Conservation (phyloP, 2,797 vertebrate genomes). For the Hydrophis major region DNA sequence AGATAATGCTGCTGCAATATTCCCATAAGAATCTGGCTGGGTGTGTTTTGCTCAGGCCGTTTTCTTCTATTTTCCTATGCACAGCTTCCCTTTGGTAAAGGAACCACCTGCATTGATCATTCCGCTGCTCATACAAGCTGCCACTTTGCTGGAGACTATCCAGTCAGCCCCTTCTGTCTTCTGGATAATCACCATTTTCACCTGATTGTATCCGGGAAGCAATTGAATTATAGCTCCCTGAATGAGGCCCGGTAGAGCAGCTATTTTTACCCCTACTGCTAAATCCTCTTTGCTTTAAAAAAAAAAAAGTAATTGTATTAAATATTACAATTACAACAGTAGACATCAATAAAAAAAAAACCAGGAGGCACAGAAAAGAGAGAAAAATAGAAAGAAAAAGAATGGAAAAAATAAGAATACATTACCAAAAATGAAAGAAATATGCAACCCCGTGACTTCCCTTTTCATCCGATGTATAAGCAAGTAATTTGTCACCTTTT, state of each 20-base stretch:
- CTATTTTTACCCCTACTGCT: neutral
- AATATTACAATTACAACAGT: neutral
- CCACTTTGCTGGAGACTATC: neutral
- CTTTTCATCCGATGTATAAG: neutral
- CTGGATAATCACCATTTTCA: constrained; percentile 57
- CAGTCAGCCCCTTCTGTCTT: constrained; percentile 24
- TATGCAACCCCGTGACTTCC: neutral
- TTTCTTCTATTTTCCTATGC: neutral
- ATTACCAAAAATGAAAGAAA: neutral
- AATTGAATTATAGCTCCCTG: constrained; percentile 59
- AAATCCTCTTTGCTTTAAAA: neutral
- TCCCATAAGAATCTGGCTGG: too few relatives aligned
- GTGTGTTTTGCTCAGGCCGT: too few relatives aligned
- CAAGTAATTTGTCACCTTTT: neutral
- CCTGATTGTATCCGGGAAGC: constrained; percentile 61
- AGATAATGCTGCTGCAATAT: neutral
- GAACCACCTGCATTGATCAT: constrained; percentile 33
- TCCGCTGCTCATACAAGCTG: constrained; percentile 36
- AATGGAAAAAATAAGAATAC: neutral
- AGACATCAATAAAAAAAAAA: neutral
- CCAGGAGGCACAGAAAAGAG: neutral
- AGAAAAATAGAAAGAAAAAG: neutral
- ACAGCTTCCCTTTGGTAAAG: neutral
- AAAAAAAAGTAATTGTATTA: neutral
- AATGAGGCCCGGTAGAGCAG: constrained; percentile 54